phyloP scores from a whole-genome alignment of 2,797 vertebrate genomes.

The Cyclura pinguis region DNA sequence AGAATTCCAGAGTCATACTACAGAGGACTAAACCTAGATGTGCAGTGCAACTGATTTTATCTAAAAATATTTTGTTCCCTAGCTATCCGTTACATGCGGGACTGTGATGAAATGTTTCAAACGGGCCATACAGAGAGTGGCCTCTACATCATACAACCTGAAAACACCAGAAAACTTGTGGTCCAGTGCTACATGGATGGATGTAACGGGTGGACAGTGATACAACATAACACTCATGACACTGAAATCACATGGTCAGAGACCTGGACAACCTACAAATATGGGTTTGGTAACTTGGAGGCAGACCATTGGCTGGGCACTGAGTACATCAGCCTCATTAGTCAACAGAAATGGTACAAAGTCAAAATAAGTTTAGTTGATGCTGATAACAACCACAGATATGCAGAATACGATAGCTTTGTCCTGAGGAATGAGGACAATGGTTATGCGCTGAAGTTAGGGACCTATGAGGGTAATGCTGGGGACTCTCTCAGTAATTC shows the following conservation, averaged over 20 bases:
- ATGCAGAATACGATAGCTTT: conserved; percentile 48
- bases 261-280: conserved; percentile 31
- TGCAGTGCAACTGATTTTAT: neutral
- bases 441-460: conserved; percentile 43
- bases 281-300: conserved; percentile 53
- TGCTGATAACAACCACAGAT: neutral
- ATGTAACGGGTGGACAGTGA: conserved; percentile 33
- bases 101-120: conserved; percentile 52
- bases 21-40: neutral
- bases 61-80: conserved; percentile 40
- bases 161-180: conserved; percentile 39
- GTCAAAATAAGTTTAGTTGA: conserved; percentile 46
- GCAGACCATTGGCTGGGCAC: conserved; percentile 45
- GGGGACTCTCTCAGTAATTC: conserved; percentile 31
- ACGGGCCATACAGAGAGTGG: conserved; percentile 27
- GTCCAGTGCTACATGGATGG: conserved; percentile 52
- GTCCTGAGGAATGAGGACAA: neutral
- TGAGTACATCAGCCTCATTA: conserved; percentile 55
- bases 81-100: conserved; percentile 26
- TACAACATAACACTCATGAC: conserved; percentile 46
- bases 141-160: conserved; percentile 41
- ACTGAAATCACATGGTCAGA: conserved; percentile 49
- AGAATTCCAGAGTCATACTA: neutral
- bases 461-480: conserved; percentile 37
- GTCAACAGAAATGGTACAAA: conserved; percentile 41